These are phyloP conservation scores for Budorcas taxicolor DNA, from an alignment of 2,113 vertebrate genomes.

Conservation along the genomic window DNA sequence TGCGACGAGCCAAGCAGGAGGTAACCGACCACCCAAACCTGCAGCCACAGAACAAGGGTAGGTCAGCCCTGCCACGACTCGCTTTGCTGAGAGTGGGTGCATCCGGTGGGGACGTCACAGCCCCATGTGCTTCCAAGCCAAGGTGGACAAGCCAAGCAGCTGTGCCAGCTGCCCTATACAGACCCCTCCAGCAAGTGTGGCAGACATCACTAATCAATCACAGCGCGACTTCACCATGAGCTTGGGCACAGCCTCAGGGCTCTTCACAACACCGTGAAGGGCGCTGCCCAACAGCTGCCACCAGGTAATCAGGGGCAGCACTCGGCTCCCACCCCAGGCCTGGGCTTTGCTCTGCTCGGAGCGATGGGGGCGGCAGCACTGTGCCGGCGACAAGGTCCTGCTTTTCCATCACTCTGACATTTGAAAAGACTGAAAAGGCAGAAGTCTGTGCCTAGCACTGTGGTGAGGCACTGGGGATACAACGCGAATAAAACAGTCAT, in stretches of 20 bases:
- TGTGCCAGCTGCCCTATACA: background rate
- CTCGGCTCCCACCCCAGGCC: background rate
- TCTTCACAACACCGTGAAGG: background rate
- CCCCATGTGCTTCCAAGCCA: background rate
- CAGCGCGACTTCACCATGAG: background rate
- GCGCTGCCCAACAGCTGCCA: background rate
- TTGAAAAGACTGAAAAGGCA: background rate
- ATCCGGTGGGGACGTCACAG: background rate
- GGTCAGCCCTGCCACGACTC: background rate
- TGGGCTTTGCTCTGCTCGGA: background rate
- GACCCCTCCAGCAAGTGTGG: background rate
- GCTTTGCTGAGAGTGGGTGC: background rate
- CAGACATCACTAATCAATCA: background rate
- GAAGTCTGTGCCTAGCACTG: background rate
- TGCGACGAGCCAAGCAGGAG: background rate
- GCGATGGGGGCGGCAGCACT: too few relatives aligned
- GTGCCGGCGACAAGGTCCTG: background rate
- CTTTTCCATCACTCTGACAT: background rate
- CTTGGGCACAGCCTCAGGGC: background rate
- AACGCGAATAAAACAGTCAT: background rate
- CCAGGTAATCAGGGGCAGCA: background rate
- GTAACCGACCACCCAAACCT: background rate
- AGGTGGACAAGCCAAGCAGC: background rate
- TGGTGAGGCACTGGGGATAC: background rate
- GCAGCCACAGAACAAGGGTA: background rate